Base-by-base conservation (phyloP, 2,888 invertebrate genomes). In the Acleris holmiana region DNA sequence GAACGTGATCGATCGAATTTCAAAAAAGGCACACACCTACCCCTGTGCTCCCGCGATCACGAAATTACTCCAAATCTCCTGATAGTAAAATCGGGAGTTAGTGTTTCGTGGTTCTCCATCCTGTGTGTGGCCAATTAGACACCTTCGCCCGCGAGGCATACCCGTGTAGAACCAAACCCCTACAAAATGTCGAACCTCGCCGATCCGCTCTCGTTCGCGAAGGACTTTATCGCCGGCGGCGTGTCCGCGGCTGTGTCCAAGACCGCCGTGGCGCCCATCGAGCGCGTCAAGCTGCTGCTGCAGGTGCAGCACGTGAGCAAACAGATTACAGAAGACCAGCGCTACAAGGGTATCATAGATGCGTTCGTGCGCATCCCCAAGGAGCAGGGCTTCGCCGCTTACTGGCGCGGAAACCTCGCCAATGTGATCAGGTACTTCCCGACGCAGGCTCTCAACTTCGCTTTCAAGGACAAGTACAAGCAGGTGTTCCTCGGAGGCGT, bases 351-450 rank as follows among this genome's bases (percentile, higher is more conserved):
- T 86, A 97, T 98, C 94, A 81, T 98, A 78, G 98, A 98, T 91
- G 96, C 96, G 83, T 97, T 98, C 91, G 93, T 97, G 80, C 96
- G 98, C 88, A 97, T 98, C 91, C 97, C 97, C 76, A 96, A 94
- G 87, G 98, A 98, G 93, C 98, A 98, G 93, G 98, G 98, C 71
- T 90, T 96, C 71, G 74, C 94, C 54, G 96, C 98, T 70, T 98
- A 95, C 93, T 99, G 98, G 98, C 96, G 98, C 89, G 98, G 98
- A 89, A 99, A 99, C 93, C 88, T 98, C 81, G 98, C 98, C 87
- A 99, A 99, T 92, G 98, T 98, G 80, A 97, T 99, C 93, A 95
- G 98, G 88, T 98, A 98, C 92, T 98, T 98, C 94, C 98, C 98
- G 75, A 98, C 98, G 59, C 98, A 98, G 91, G 98, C 98, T 73